Base-by-base conservation (phyloP, 2,113 vertebrate species). In the Hystrix brachyura region DNA sequence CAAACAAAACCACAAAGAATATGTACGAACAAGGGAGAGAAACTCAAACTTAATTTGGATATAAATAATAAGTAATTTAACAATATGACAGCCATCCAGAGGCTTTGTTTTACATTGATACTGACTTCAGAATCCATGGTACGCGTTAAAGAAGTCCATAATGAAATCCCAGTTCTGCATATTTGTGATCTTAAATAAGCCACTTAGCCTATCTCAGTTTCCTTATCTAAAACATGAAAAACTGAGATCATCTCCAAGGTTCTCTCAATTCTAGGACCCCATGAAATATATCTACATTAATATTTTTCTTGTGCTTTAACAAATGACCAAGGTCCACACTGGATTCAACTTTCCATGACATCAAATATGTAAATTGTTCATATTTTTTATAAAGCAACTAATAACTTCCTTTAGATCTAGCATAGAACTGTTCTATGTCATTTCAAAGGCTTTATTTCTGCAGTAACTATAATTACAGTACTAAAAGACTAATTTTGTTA, bases 381-480 rank as follows among this genome's bases (percentile, higher is more conserved):
- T 17, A 92, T 38, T 71, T 84, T 96, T 82, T 60, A 51, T 29
- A 87, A 11, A 93, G 23, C 15, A 94, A 92, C 25, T 59, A 8
- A 18, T 94, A 71, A 86, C 7, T 85, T 69, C 53, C 23, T 94
- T 81, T 89, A 93, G 10, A 53, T 81, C 27, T 62, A 87, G 51
- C 29, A 83, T 18, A 67, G 27, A 87, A 57, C 2, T 71, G 11
- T 65, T 82, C 65, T 90, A 69, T 27, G 25, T 78, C 71, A 93
- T 93, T 95, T 88, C 46, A 90, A 94, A 94, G 32, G 25, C 85
- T 95, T 84, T 46, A 87, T 94, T 92, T 90, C 91, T 53, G 90
- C 5, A 64, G 17, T 59, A 92, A 85, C 29, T 72, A 53, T 17
- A 79, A 79, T 79, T 79, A 78, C 76, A 51, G 29, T 32, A 79